These are phyloP conservation scores for Ceratosolen solmsi DNA, from an alignment of 1,140 invertebrate genomes.

Conservation along the genomic window DNA sequence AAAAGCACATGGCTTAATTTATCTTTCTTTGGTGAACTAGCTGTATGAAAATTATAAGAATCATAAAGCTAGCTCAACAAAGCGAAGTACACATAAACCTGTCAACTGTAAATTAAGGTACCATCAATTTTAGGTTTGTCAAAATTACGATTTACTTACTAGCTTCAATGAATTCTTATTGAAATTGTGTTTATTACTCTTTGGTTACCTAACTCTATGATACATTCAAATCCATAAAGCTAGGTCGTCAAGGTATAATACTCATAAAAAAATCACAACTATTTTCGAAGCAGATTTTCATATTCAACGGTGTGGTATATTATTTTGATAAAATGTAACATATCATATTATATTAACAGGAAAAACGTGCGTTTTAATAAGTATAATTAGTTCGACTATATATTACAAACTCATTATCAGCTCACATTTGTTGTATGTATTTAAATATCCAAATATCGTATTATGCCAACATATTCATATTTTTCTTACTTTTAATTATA, in stretches of 20 bases:
- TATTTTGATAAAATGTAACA: too few species aligned
- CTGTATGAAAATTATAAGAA: conserved; percentile 19
- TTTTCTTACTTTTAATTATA: too few species aligned
- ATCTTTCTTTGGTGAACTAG: conserved; percentile 38
- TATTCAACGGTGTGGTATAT: too few species aligned
- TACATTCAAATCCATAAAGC: conserved; percentile 29
- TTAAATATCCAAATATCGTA: too few species aligned
- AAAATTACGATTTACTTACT: not conserved
- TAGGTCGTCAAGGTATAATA: conserved; percentile 24
- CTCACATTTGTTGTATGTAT: too few species aligned
- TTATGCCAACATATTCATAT: too few species aligned
- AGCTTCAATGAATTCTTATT: not conserved
- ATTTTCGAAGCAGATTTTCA: too few species aligned
- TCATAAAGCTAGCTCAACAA: conserved; percentile 39
- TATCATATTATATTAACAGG: too few species aligned
- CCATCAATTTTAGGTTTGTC: not conserved
- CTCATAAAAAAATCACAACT: not conserved
- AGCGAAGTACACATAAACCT: conserved; percentile 13
- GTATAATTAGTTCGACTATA: too few species aligned
- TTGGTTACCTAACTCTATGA: conserved; percentile 28
- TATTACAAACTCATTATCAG: too few species aligned
- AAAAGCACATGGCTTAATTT: not conserved
- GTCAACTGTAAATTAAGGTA: not conserved
- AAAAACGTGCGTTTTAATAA: too few species aligned
- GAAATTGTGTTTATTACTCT: conserved; percentile 6